These are phyloP conservation scores for Hermaeophaga mercurialis DNA, from an alignment of 2,888 invertebrate species.

Conservation along the genomic window DNA sequence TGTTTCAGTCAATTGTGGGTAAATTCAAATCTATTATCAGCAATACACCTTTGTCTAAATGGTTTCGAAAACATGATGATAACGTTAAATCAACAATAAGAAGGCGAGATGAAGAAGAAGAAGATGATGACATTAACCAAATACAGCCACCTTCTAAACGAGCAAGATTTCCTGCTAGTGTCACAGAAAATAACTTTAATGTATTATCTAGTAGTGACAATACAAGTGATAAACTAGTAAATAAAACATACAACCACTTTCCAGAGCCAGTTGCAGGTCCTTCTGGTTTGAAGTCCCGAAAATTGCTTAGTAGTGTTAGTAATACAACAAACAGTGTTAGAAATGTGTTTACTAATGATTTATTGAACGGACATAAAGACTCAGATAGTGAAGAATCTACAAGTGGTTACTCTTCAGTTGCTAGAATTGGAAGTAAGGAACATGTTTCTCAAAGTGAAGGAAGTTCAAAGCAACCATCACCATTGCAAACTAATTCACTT, in stretches of 20 bases:
- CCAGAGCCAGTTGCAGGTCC: conserved; percentile 53
- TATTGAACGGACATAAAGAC: conserved; percentile 56
- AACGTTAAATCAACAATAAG: conserved; percentile 47
- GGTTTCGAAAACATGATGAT: conserved; percentile 56
- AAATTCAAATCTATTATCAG: conserved; percentile 68
- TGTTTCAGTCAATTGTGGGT: conserved; percentile 71
- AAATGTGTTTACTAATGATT: conserved; percentile 32
- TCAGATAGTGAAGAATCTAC: conserved; percentile 65
- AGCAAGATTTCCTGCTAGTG: conserved; percentile 45
- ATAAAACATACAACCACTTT: conserved; percentile 38
- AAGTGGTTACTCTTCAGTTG: conserved; percentile 64
- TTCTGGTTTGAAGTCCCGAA: conserved; percentile 48
- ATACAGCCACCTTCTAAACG: conserved; percentile 60
- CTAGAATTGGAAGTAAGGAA: conserved; percentile 49
- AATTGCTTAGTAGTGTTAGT: conserved; percentile 39
- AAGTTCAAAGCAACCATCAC: conserved; percentile 44
- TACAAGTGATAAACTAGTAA: conserved; percentile 12
- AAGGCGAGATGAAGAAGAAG: conserved; percentile 54
- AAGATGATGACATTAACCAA: conserved; percentile 48
- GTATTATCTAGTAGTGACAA: conserved; percentile 18
- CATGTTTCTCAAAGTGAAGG: conserved; percentile 44
- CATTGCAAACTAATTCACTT: conserved; percentile 36
- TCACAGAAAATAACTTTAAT: conserved; percentile 19
- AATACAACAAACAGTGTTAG: conserved; percentile 27
- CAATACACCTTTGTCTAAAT: conserved; percentile 64